Base-by-base conservation (phyloP, 2,797 vertebrate species). In the Heterohyrax brucei region DNA sequence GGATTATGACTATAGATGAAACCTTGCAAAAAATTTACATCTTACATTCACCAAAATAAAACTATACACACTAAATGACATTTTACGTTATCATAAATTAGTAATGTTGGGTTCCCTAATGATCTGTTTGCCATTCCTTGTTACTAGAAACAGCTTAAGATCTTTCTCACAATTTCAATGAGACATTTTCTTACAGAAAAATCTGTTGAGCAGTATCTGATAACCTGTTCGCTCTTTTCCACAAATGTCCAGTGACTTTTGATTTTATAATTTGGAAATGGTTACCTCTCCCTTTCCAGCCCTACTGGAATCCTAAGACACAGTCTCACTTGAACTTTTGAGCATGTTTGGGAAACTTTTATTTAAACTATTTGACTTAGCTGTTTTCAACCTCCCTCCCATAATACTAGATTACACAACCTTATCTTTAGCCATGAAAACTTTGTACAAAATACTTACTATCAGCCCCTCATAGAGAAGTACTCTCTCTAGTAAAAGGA, bases 331-430 rank as follows among this genome's bases (percentile, higher is more conserved):
- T 88, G 22, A 62, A 93, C 33, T 30, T 80, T 46, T 91, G 75
- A 56, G 44, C 61, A 93, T 62, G 33, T 90, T 77, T 88, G 53
- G 62, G 53, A 93, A 88, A 77, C 59, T 64, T 93, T 76, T 95
- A 93, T 53, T 81, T 86, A 33, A 92, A 76, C 26, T 93, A 88
- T 91, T 78, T 91, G 83, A 46, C 30, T 80, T 30, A 88, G 76
- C 18, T 18, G 21, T 92, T 93, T 76, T 10, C 50, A 95, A 39
- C n/a, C 53, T 81, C 61, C 33, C 44, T 91, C 8, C 21, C 14
- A 21, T 48, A 88, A 93, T 80, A 81, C 44, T 24, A 77, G 46
- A 16, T 77, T 90, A 89, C 59, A 33, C 10, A 48, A 19, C 33
- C 33, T 93, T 83, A 76, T 84, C 28, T 93, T 90, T 87, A 44